Evolutionary conservation across 2,113 vertebrate species (phyloP), one percentile per base, ranked within the genome.

Genomic region (Pachycephala philippinensis): DNA sequence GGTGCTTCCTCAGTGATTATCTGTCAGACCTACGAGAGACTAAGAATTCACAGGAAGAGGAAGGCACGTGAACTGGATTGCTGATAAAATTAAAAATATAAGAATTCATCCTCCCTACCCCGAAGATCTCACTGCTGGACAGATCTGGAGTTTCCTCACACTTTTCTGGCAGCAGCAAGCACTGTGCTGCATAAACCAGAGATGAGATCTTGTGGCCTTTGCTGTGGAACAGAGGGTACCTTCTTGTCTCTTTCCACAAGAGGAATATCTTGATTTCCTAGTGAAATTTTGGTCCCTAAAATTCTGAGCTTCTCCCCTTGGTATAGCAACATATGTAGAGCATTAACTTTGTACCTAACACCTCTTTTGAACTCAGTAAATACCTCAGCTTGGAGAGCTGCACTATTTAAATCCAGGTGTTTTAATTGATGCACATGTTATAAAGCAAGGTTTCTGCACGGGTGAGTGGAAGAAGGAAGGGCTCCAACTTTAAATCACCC

Each of bases 11-110:
- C 14, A 15, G 31, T 5, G 8, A 4, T 35, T 31, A 20, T 30
- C 53, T 59, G 10, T 45, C 13, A 31, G 10, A 42, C 20, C 15
- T 24, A 10, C 0, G 10, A 24, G 19, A 56, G 7, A 15, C 15
- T 20, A 8, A 44, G 45, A 56, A 35, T 21, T 35, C 11, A 22
- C 68, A 50, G 35, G 53, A 65, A 22, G 10, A 52, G 10, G 13
- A 21, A 72, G 21, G 40, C 23, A 31, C 0, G 1, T 15, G 59
- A 68, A 14, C 5, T 5, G 7, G 19, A 23, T 44, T 33, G 20
- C 37, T 64, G 52, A 20, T 42, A 35, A 74, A 50, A 50, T 54
- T 14, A 54, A 17, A 44, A 61, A 39, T 20, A 19, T 54, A 35
- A 53, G 18, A 50, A 39, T 61, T 31, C 15, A 54, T 26, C n/a